These are phyloP conservation scores for Spinus olivaceus DNA, from an alignment of 2,797 vertebrate species.

Conservation along the genomic window DNA sequence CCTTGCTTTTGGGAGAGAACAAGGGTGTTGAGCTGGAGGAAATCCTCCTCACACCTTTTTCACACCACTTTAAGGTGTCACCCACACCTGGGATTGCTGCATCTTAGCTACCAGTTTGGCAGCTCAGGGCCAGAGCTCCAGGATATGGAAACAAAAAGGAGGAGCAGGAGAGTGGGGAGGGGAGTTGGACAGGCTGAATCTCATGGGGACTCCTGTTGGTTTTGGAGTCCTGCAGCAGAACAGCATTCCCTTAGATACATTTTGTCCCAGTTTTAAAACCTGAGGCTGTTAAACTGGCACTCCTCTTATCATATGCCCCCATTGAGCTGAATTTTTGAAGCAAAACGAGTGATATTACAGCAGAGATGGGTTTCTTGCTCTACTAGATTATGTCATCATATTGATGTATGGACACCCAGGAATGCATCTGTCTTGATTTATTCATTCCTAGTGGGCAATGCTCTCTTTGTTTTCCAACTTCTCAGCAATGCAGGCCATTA, in stretches of 20 bases:
- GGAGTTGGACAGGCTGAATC: not conserved
- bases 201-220: not conserved
- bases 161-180: rapidly evolving
- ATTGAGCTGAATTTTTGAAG: not conserved
- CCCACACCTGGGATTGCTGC: rapidly evolving
- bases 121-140: not conserved
- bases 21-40: not conserved
- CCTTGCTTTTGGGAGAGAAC: not conserved
- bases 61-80: not conserved
- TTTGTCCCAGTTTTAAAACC: not conserved
- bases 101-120: not conserved
- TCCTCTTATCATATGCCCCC: not conserved
- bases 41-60: not conserved
- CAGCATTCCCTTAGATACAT: not conserved
- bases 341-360: not conserved
- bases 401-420: not conserved
- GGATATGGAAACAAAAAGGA: not conserved
- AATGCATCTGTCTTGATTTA: slow-evolving; percentile 15
- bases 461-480: slow-evolving; percentile 2
- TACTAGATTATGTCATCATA: not conserved
- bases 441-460: not conserved
- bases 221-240: not conserved
- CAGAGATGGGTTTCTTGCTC: not conserved
- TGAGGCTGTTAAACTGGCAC: not conserved
- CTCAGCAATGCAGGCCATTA: slow-evolving; percentile 1